These are phyloP conservation scores for Aphodius granarius DNA, from an alignment of 2,888 invertebrate species.

Conservation along the genomic window DNA sequence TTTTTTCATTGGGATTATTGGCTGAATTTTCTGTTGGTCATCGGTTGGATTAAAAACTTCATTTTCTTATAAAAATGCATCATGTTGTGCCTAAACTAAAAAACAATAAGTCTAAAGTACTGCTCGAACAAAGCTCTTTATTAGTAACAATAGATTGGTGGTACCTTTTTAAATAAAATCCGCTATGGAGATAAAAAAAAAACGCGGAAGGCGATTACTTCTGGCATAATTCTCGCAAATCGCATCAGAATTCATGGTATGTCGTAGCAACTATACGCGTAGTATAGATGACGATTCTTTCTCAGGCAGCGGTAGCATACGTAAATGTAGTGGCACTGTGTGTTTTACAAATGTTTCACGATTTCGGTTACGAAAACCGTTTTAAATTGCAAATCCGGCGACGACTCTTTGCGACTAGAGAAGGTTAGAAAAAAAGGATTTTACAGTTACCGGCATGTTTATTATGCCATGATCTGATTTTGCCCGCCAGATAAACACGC, in stretches of 20 bases:
- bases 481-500: constrained; percentile 5
- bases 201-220: background rate
- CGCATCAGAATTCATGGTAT: background rate
- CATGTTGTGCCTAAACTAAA: too few relatives aligned
- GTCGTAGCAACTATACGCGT: background rate
- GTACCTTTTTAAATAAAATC: background rate
- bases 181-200: background rate
- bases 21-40: too few relatives aligned
- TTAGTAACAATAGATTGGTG: too few relatives aligned
- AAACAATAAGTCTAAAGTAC: too few relatives aligned
- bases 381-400: constrained; percentile 12
- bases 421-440: constrained; percentile 3
- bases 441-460: constrained; percentile 13
- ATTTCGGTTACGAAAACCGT: constrained; percentile 3
- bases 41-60: too few relatives aligned
- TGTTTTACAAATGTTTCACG: constrained; percentile 12
- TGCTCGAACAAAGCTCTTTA: too few relatives aligned
- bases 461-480: constrained; percentile 14
- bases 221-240: background rate
- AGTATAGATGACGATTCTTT: background rate
- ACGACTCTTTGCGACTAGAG: background rate
- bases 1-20: too few relatives aligned
- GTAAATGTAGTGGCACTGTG: background rate
- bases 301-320: background rate
- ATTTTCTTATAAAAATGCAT: too few relatives aligned